Evolutionary conservation across 2,113 vertebrate species (phyloP).

Genomic region (Clupea harengus): DNA sequence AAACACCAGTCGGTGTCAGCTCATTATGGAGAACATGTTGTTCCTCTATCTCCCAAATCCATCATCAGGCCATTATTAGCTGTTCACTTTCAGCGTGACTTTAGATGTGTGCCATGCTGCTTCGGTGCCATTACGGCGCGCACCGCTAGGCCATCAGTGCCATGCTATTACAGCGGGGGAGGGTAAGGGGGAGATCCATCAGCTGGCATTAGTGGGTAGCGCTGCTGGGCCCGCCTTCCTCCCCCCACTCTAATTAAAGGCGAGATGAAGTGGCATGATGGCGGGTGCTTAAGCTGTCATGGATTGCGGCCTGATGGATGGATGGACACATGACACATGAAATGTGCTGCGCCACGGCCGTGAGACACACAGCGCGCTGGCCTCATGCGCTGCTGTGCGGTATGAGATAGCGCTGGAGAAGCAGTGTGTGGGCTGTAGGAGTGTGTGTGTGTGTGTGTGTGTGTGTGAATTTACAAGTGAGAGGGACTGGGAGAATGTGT

Average conservation of each 20-base stretch:
- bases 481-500: background rate
- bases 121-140: background rate
- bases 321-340: slow-evolving; percentile 73
- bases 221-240: background rate
- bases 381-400: too few relatives aligned
- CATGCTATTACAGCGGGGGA: background rate
- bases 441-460: background rate
- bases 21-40: background rate
- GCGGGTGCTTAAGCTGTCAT: slow-evolving; percentile 4
- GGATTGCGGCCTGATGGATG: slow-evolving; percentile 70
- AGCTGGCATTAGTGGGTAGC: background rate
- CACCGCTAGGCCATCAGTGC: background rate
- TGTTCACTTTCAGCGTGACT: background rate
- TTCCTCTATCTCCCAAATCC: background rate
- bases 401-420: background rate
- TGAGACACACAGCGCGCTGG: background rate
- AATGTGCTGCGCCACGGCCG: too few relatives aligned
- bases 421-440: background rate
- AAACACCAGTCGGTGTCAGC: background rate
- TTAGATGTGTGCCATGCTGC: background rate
- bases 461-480: background rate
- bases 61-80: background rate
- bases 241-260: slow-evolving; percentile 48
- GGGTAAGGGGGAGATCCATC: background rate
- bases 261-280: slow-evolving; percentile 36